Conservation (phyloP, 2,113 vertebrate species). For the Puffinus mauretanicus region DNA sequence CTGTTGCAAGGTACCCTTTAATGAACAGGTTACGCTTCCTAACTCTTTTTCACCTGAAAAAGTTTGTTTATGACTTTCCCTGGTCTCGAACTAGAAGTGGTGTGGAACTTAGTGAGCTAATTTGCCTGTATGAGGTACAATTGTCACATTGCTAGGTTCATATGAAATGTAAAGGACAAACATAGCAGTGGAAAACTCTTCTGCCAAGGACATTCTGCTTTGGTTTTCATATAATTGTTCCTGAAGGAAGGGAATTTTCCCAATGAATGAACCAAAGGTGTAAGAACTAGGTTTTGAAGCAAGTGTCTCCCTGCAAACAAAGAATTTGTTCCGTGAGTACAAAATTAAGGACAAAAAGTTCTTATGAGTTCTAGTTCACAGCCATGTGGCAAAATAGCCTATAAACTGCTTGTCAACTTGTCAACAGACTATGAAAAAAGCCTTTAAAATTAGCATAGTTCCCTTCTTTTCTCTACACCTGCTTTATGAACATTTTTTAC, state of each 20-base stretch:
- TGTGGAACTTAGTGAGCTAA: background rate
- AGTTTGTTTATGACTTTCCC: background rate
- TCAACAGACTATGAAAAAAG: background rate
- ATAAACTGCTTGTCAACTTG: constrained; percentile 15
- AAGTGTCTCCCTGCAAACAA: background rate
- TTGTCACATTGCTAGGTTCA: background rate
- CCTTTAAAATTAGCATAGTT: background rate
- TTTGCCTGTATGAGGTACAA: rapidly evolving
- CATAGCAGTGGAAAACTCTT: background rate
- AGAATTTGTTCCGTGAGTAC: background rate
- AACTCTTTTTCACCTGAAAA: background rate
- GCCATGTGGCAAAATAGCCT: background rate
- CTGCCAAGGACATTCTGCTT: background rate
- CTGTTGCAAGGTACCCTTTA: background rate
- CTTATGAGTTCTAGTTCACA: background rate
- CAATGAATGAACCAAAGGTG: background rate
- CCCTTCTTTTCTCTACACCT: constrained; percentile 8
- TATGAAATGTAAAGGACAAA: background rate
- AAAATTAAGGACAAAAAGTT: constrained; percentile 20
- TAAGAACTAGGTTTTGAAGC: background rate
- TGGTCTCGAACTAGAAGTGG: background rate
- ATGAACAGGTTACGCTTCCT: background rate
- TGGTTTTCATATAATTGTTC: background rate
- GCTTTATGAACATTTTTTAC: background rate
- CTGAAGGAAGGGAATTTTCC: background rate